Base-by-base conservation (phyloP, 2,113 vertebrate species). In the Forbesichthys agassizii region DNA sequence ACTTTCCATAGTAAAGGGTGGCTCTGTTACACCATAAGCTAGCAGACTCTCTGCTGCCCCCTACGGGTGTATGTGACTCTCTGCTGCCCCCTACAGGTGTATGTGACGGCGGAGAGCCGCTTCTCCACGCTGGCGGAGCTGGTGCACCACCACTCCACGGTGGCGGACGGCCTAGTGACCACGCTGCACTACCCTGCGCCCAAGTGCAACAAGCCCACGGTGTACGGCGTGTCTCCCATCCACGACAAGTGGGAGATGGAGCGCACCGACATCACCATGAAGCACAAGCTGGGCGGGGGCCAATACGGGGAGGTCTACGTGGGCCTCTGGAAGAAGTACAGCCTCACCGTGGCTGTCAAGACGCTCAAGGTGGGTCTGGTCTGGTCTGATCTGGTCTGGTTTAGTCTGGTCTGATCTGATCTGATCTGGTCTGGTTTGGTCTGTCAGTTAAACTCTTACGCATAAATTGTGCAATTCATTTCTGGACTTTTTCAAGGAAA, bases 191-290 rank as follows among this genome's bases (percentile, higher is more conserved):
- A 99, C 89, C 98, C 98, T 5, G 98, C 98, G 5, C 98, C 97
- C 64, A 99, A 99, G 92, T 98, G 97, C 86, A 99, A 99, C 92
- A 99, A 99, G 83, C 98, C 98, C 81, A 99, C 98, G 0, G 96
- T 99, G 69, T 99, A 99, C 0, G 98, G 98, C 0, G 98, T 99
- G 81, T 99, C 98, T n/a, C 98, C 98, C 74, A 99, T 99, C 90
- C 96, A 99, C 0, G 98, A 99, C 88, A 99, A 99, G 83, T 99
- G 98, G 98, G 98, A 99, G 90, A 99, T 99, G 97, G 98, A 99
- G 79, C 93, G 98, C 68, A 99, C 98, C 2, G 98, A 99, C 80
- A 99, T 99, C 88, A 99, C 98, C 90, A 99, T 99, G 98, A 99
- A 99, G 95, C 98, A 99, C 95, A 99, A 99, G 80, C 94, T 99